Evolutionary conservation across 2,797 vertebrate genomes (phyloP).

Genomic region (Morelia viridis): DNA sequence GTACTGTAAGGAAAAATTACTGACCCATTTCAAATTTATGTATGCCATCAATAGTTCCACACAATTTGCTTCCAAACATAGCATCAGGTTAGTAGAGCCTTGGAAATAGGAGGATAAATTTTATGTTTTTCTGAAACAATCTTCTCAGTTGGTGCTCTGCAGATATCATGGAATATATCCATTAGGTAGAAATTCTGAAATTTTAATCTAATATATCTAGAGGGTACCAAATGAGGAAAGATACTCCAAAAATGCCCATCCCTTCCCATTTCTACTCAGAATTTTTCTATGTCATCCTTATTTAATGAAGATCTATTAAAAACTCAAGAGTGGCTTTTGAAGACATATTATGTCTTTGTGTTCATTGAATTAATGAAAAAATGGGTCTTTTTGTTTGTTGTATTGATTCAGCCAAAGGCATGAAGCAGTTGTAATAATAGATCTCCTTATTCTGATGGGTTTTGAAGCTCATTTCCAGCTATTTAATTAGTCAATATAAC

Average conservation of each 20-base stretch:
- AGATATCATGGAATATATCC: background rate
- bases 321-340: background rate
- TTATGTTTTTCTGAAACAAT: background rate
- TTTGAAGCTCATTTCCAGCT: background rate
- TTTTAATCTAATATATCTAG: background rate
- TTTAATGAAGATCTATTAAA: slow-evolving; percentile 2
- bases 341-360: background rate
- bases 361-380: background rate
- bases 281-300: background rate
- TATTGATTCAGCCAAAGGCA: background rate
- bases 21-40: background rate
- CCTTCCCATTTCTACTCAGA: background rate
- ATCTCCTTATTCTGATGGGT: background rate
- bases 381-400: background rate
- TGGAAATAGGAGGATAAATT: background rate
- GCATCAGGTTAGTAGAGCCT: background rate
- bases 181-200: background rate
- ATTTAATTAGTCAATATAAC: background rate
- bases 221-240: background rate
- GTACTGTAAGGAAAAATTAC: background rate
- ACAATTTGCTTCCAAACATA: background rate
- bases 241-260: background rate
- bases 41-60: background rate
- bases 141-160: background rate
- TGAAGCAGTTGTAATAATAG: background rate